phyloP scores from a whole-genome alignment of 2,888 invertebrate species.

The Cephus nigrinus region DNA sequence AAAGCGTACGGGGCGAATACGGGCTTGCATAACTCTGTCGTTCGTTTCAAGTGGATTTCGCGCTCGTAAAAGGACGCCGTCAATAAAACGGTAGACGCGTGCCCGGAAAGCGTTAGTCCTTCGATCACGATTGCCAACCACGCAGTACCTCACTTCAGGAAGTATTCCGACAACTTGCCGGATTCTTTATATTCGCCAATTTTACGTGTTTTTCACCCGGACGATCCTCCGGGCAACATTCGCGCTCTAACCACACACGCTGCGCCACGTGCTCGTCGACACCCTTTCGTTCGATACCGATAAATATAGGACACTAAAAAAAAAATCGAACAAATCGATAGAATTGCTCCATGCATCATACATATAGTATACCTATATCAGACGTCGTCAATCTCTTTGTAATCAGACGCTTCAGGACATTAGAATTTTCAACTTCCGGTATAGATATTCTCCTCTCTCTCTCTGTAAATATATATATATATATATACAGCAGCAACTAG shows the following conservation, averaged over 20 bases:
- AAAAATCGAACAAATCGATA: background rate
- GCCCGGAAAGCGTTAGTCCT: background rate
- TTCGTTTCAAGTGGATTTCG: background rate
- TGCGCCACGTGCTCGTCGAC: background rate
- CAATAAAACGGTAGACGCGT: background rate
- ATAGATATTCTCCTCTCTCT: background rate
- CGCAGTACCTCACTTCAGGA: background rate
- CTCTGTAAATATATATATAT: too few relatives aligned
- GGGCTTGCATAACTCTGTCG: background rate
- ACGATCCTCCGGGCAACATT: background rate
- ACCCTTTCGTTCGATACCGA: background rate
- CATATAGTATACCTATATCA: background rate
- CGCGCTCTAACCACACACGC: background rate
- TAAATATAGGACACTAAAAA: background rate
- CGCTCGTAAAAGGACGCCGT: background rate
- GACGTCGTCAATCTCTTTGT: background rate
- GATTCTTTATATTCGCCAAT: background rate
- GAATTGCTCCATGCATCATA: background rate
- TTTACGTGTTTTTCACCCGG: background rate
- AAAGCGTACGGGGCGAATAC: background rate
- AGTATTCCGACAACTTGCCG: background rate
- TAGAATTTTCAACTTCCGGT: background rate
- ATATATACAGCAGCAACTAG: background rate
- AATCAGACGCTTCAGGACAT: background rate
- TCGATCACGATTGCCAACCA: background rate